phyloP scores from a whole-genome alignment of 2,888 invertebrate genomes.

The Phyllotreta cruciferae region DNA sequence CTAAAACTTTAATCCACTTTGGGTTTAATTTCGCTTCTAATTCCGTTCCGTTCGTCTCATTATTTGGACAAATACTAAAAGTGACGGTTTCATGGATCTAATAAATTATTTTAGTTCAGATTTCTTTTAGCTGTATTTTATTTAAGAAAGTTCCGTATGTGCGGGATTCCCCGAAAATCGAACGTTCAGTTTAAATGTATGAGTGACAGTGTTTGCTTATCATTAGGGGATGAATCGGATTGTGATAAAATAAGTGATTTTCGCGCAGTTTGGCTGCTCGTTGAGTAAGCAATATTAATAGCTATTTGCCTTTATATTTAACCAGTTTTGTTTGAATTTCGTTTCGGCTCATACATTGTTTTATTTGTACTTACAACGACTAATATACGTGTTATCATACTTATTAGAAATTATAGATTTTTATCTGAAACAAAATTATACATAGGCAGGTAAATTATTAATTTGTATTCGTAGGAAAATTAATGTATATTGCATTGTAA shows the following conservation, averaged over 20 bases:
- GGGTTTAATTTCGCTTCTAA: slow-evolving; percentile 41
- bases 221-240: slow-evolving; percentile 20
- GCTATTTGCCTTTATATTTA: slow-evolving; percentile 14
- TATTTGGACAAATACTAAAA: slow-evolving; percentile 32
- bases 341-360: background rate
- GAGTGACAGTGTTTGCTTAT: slow-evolving; percentile 19
- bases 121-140: slow-evolving; percentile 1
- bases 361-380: no score
- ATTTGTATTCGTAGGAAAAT: no score
- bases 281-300: slow-evolving; percentile 18
- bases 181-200: slow-evolving; percentile 16
- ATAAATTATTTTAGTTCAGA: slow-evolving; percentile 1
- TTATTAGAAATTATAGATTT: no score
- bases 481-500: no score
- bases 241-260: slow-evolving; percentile 19
- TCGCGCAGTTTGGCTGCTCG: slow-evolving; percentile 13
- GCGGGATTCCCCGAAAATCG: slow-evolving; percentile 9
- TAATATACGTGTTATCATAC: no score
- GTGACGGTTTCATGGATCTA: slow-evolving; percentile 26
- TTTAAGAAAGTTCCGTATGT: no score
- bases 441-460: no score
- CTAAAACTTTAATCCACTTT: slow-evolving; percentile 41
- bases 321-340: slow-evolving; percentile 19
- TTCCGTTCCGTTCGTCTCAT: slow-evolving; percentile 36
- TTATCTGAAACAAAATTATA: no score